Evolutionary conservation across 2,888 invertebrate genomes (phyloP).

Genomic region (Vesta saturnalis): DNA sequence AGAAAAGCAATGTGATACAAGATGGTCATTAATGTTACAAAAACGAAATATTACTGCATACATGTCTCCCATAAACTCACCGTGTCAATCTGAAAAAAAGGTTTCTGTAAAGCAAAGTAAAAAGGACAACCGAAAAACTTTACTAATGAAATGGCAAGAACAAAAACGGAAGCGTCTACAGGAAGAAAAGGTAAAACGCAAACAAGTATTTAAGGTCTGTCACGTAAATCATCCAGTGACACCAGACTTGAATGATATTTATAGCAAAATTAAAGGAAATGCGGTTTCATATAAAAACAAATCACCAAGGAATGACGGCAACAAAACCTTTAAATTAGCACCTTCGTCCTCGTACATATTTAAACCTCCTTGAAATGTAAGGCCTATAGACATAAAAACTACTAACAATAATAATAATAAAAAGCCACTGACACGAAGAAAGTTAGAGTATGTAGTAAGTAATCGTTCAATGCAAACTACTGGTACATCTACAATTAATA

Average conservation of each 20-base stretch:
- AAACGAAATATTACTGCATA: not conserved
- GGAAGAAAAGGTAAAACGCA: conserved; percentile 44
- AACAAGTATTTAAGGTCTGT: conserved; percentile 54
- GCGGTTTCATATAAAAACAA: too few relatives aligned
- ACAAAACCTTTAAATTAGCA: conserved; percentile 59
- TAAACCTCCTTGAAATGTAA: conserved; percentile 61
- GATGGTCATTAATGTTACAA: not conserved
- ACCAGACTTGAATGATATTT: conserved; percentile 47
- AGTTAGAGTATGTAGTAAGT: conserved; percentile 27
- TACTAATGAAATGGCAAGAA: conserved; percentile 52
- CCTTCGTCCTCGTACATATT: conserved; percentile 65
- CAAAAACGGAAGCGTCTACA: conserved; percentile 46
- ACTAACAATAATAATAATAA: conserved; percentile 31
- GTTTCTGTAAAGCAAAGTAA: not conserved
- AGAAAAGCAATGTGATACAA: not conserved
- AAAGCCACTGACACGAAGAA: conserved; percentile 22
- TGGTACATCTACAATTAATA: too few relatives aligned
- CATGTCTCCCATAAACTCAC: conserved; percentile 4
- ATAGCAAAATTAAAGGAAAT: conserved; percentile 51
- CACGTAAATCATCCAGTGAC: conserved; percentile 42
- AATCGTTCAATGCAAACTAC: not conserved
- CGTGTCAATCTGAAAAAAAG: not conserved
- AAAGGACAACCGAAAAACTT: conserved; percentile 43
- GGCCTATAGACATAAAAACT: conserved; percentile 46
- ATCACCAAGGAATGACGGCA: too few relatives aligned